A percentile compares a stretch with the other conserved stretches of the same genome.
Evolutionary conservation across 2,888 invertebrate species (phyloP).

Genomic region (Leucoptera coffeella): DNA sequence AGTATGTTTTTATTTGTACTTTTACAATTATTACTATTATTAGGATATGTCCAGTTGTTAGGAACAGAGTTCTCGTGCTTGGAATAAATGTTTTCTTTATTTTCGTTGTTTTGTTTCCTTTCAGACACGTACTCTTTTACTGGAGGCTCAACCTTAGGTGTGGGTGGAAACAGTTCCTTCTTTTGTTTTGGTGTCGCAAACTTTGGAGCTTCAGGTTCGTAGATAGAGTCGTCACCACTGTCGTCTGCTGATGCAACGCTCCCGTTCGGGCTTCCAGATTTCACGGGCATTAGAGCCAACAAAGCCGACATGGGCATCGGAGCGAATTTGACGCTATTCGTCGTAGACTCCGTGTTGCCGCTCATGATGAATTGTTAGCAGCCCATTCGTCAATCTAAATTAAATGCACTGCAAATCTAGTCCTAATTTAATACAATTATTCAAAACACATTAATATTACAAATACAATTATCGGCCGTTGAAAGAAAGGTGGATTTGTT

Average conservation of each 20-base stretch:
- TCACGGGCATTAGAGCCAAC: conserved; percentile 27
- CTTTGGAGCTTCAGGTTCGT: conserved; percentile 18
- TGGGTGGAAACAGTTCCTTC: conserved; percentile 18
- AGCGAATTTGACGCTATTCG: conserved; percentile 34
- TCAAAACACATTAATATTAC: too few relatives aligned
- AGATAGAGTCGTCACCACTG: conserved; percentile 25
- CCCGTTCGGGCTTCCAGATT: conserved; percentile 17
- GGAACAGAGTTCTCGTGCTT: conserved; percentile 12
- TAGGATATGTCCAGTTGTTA: conserved; percentile 17
- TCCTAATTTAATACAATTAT: too few relatives aligned
- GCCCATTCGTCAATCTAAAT: not conserved
- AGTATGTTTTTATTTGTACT: not conserved
- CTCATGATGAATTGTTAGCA: conserved; percentile 3
- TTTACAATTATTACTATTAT: conserved; percentile 11
- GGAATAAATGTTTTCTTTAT: conserved; percentile 23
- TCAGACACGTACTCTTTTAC: conserved; percentile 19
- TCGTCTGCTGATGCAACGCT: conserved; percentile 23
- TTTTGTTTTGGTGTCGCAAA: conserved; percentile 12
- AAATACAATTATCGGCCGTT: too few relatives aligned
- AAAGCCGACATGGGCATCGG: conserved; percentile 43
- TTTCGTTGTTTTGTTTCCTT: conserved; percentile 17
- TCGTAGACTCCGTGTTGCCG: conserved; percentile 23
- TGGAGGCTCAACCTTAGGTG: conserved; percentile 10
- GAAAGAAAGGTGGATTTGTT: too few relatives aligned
- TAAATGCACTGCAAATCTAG: not conserved